phyloP scores from a whole-genome alignment of 2,888 invertebrate species.

The Sinotaia quadrata region DNA sequence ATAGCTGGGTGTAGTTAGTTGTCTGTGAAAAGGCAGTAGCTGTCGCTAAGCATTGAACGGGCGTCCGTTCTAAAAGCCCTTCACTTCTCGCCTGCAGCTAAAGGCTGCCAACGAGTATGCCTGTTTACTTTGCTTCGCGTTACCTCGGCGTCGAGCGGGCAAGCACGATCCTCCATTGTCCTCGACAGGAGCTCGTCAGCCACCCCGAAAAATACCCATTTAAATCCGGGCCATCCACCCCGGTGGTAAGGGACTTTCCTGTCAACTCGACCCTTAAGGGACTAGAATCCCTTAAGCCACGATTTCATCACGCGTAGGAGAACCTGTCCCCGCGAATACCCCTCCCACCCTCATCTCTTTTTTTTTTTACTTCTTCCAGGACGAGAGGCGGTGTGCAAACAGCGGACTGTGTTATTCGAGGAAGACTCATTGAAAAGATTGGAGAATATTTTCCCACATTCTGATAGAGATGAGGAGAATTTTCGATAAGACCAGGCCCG shows the following conservation, averaged over 20 bases:
- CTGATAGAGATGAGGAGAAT: too few relatives aligned
- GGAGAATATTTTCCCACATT: too few relatives aligned
- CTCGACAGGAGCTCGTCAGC: neutral
- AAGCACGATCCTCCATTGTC: conserved; percentile 12
- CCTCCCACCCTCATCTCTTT: neutral
- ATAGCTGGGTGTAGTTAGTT: neutral
- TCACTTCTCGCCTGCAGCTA: conserved; percentile 1
- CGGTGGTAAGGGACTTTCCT: neutral
- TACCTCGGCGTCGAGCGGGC: conserved; percentile 1
- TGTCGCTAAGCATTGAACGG: too few relatives aligned
- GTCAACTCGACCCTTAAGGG: neutral
- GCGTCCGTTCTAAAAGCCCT: conserved; percentile 4
- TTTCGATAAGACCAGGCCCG: too few relatives aligned
- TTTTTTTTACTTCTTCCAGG: too few relatives aligned
- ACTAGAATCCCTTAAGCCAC: neutral
- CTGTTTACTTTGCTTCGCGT: conserved; percentile 22
- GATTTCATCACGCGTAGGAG: neutral
- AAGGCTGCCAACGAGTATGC: conserved; percentile 15
- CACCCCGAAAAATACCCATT: neutral
- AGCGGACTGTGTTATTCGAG: too few relatives aligned
- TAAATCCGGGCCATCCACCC: neutral
- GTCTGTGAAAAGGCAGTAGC: too few relatives aligned
- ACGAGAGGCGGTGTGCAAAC: too few relatives aligned
- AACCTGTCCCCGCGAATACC: neutral
- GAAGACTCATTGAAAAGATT: too few relatives aligned